Conservation (phyloP, 2,113 vertebrate species). For the Desmodus rotundus region DNA sequence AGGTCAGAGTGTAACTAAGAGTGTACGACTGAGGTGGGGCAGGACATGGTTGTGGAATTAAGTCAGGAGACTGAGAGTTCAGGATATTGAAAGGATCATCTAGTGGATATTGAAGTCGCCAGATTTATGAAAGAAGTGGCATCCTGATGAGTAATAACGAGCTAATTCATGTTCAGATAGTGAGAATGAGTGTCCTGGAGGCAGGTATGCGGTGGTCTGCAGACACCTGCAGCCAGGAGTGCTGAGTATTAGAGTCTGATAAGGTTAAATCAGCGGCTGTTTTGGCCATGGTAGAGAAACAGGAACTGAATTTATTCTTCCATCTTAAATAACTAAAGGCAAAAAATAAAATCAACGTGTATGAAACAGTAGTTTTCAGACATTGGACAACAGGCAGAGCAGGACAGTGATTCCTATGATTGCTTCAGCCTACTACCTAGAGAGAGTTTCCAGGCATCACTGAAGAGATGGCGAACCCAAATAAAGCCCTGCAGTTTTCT, state of each 20-base stretch:
- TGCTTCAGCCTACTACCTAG: not conserved
- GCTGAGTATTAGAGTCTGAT: not conserved
- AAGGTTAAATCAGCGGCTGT: not conserved
- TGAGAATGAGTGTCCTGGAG: not conserved
- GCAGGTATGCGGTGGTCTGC: not conserved
- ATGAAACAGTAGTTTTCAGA: not conserved
- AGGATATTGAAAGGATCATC: not conserved
- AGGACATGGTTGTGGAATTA: not conserved
- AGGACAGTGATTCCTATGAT: not conserved
- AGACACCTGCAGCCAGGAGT: not conserved
- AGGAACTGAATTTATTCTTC: not conserved
- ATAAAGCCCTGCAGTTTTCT: not conserved
- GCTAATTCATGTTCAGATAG: not conserved
- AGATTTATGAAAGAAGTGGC: not conserved
- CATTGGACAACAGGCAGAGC: not conserved
- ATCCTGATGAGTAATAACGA: not conserved
- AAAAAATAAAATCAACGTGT: not conserved
- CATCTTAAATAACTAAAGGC: not conserved
- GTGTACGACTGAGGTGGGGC: not conserved
- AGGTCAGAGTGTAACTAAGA: not conserved
- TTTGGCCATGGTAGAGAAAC: not conserved
- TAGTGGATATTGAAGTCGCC: not conserved
- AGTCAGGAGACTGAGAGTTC: not conserved
- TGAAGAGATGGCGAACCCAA: not conserved
- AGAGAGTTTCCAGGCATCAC: not conserved